Percentiles rank a stretch among this genome's conserved stretches.
These are phyloP conservation scores for Oncopodura yosiiana DNA, from an alignment of 1,140 invertebrate genomes.

Conservation along the genomic window DNA sequence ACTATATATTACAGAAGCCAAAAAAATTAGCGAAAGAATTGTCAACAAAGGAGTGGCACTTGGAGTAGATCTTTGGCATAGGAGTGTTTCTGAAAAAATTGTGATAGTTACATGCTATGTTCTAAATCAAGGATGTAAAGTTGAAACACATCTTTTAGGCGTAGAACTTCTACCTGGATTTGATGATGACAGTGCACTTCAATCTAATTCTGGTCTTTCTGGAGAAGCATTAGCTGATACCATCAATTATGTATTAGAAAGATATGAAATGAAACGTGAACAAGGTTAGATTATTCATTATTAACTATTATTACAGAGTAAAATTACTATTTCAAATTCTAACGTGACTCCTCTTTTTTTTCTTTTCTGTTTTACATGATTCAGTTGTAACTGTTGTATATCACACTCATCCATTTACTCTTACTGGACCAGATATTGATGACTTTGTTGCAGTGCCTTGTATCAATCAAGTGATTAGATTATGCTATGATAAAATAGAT, in stretches of 20 bases:
- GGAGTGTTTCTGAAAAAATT: background rate
- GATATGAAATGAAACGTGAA: background rate
- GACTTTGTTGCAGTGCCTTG: slow-evolving; percentile 2
- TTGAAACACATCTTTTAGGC: background rate
- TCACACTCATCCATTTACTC: background rate
- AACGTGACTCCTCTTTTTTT: background rate
- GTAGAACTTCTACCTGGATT: background rate
- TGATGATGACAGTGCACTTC: too few species aligned
- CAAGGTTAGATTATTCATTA: background rate
- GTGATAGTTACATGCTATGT: background rate
- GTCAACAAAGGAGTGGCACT: background rate
- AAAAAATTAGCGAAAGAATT: background rate
- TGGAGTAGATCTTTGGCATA: background rate
- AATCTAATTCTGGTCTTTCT: too few species aligned
- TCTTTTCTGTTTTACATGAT: background rate
- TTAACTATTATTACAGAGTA: background rate
- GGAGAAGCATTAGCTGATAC: too few species aligned
- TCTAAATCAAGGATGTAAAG: background rate
- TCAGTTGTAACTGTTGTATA: background rate
- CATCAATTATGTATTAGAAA: too few species aligned
- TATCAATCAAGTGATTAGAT: slow-evolving; percentile 3
- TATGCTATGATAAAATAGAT: slow-evolving; percentile 2
- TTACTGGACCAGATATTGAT: background rate
- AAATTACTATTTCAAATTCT: background rate
- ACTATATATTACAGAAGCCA: background rate